Percentiles rank a stretch among this genome's conserved stretches.
These are phyloP conservation scores for Nothoprocta perdicaria DNA, from an alignment of 2,113 vertebrate species.

Conservation along the genomic window DNA sequence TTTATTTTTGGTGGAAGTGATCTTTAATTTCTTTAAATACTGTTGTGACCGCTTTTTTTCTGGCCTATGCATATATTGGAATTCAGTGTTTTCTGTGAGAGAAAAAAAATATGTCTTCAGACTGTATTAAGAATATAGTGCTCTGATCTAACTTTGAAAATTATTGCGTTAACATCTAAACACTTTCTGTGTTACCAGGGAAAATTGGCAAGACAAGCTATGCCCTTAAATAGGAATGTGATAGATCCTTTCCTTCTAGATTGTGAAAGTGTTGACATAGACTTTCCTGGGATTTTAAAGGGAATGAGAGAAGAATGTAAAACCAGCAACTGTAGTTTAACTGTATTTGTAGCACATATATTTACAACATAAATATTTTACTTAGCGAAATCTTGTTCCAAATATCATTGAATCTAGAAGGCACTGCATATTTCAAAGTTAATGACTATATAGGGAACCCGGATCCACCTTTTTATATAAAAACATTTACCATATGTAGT, in stretches of 20 bases:
- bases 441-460: background rate
- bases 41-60: background rate
- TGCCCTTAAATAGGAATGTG: background rate
- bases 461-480: constrained; percentile 28
- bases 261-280: constrained; percentile 36
- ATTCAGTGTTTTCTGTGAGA: background rate
- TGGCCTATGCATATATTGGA: background rate
- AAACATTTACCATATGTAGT: constrained; percentile 14
- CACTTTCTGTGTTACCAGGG: background rate
- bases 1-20: background rate
- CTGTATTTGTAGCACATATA: constrained; percentile 17
- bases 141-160: background rate
- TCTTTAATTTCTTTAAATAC: background rate
- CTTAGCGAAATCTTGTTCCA: constrained; percentile 23
- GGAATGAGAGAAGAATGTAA: constrained; percentile 3
- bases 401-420: constrained; percentile 45
- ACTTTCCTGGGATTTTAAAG: constrained; percentile 29
- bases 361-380: constrained; percentile 56
- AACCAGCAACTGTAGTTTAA: constrained; percentile 33
- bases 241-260: background rate
- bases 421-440: constrained; percentile 20
- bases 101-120: background rate
- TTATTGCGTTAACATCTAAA: background rate
- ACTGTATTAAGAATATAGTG: background rate
- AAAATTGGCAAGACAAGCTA: background rate